Conservation (phyloP, 1,140 invertebrate species). For the Dendroctonus valens region DNA sequence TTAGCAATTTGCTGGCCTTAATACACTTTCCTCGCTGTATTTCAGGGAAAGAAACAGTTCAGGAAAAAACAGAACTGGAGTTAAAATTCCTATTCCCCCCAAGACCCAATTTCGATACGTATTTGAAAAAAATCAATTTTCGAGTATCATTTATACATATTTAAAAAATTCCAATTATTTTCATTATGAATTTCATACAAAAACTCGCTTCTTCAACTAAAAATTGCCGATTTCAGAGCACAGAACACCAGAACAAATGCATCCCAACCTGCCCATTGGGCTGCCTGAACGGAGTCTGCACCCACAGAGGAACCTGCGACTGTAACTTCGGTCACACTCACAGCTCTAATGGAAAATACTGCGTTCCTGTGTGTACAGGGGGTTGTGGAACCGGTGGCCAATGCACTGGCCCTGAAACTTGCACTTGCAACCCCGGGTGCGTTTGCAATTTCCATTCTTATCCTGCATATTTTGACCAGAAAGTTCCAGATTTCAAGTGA, state of each 20-base stretch:
- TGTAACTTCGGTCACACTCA: constrained; percentile 44
- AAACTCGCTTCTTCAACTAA: neutral
- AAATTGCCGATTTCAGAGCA: neutral
- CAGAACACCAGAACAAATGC: constrained; percentile 47
- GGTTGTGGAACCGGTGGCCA: constrained; percentile 51
- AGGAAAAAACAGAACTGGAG: no score
- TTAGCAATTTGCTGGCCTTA: no score
- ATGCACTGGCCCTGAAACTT: constrained; percentile 54
- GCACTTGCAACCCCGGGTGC: constrained; percentile 57
- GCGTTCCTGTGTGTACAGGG: constrained; percentile 44
- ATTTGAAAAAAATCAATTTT: no score
- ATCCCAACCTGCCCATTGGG: constrained; percentile 59
- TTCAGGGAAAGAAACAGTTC: no score
- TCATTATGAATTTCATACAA: no score
- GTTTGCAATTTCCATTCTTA: neutral
- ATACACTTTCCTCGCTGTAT: no score
- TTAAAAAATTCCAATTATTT: constrained; percentile 5
- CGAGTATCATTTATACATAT: no score
- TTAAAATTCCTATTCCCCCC: no score
- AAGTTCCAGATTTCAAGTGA: constrained; percentile 38
- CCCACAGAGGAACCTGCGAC: constrained; percentile 45
- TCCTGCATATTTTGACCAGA: neutral
- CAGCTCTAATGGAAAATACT: constrained; percentile 43
- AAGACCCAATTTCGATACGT: no score
- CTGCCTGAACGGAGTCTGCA: constrained; percentile 63